Evolutionary conservation across 2,888 invertebrate genomes (phyloP).

Genomic region (Scrobipalpa costella): DNA sequence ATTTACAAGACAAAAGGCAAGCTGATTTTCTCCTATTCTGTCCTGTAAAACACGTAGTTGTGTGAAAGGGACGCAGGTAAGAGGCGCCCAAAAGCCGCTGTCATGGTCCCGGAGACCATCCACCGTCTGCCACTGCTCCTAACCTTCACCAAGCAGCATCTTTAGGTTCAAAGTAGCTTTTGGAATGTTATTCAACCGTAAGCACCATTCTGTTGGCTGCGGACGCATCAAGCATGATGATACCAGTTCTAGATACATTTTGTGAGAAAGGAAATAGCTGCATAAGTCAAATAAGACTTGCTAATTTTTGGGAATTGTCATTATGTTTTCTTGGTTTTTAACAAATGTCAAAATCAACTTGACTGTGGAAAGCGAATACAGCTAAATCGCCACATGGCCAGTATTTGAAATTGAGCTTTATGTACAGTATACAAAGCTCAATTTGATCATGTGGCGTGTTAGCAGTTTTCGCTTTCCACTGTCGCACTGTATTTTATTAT

Average conservation of each 20-base stretch:
- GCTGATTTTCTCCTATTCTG: background rate
- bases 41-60: background rate
- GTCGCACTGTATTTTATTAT: too few species aligned
- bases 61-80: conserved; percentile 46
- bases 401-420: too few species aligned
- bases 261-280: too few species aligned
- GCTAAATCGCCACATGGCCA: too few species aligned
- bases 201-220: conserved; percentile 11
- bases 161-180: conserved; percentile 1
- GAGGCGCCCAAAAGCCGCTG: conserved; percentile 68
- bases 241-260: background rate
- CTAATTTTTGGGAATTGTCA: too few species aligned
- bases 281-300: too few species aligned
- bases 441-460: too few species aligned
- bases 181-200: background rate
- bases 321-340: too few species aligned
- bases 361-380: too few species aligned
- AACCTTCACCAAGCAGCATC: conserved; percentile 1
- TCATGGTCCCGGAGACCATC: conserved; percentile 46
- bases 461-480: too few species aligned
- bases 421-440: too few species aligned
- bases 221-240: background rate
- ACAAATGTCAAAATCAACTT: too few species aligned
- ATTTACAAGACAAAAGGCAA: background rate
- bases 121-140: conserved; percentile 63